phyloP scores from a whole-genome alignment of 2,113 vertebrate species.

The Hyperoodon ampullatus region DNA sequence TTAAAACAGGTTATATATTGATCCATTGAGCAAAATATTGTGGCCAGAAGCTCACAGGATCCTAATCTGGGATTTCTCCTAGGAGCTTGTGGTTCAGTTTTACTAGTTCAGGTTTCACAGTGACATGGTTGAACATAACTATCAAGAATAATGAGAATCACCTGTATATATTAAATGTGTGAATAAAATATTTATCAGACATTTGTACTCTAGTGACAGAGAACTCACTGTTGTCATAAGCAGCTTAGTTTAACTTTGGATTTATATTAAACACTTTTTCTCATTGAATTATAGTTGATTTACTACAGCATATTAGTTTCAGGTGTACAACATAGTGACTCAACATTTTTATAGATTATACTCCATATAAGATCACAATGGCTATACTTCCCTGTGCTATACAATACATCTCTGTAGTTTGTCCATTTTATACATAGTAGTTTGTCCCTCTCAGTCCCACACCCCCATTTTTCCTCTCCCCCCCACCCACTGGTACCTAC shows the following conservation, averaged over 20 bases:
- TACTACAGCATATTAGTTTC: background rate
- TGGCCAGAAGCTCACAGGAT: background rate
- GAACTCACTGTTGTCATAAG: background rate
- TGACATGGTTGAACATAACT: background rate
- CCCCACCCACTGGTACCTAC: too few species aligned
- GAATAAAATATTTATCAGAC: background rate
- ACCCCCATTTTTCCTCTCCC: background rate
- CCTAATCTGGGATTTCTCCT: background rate
- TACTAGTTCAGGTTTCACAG: background rate
- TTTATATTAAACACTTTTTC: background rate
- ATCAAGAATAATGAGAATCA: background rate
- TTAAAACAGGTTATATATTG: background rate
- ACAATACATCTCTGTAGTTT: background rate
- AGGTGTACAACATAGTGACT: background rate
- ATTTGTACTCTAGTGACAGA: background rate
- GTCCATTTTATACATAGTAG: background rate
- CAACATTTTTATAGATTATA: background rate
- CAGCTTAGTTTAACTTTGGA: background rate
- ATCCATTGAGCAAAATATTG: background rate
- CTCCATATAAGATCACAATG: background rate
- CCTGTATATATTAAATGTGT: background rate
- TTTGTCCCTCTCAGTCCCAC: background rate
- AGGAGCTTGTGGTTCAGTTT: background rate
- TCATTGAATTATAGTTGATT: background rate
- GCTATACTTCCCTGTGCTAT: background rate